Evolutionary conservation across 2,888 invertebrate species (phyloP), one percentile per base, ranked within the genome.

Genomic region (Azorinus chamasolen): DNA sequence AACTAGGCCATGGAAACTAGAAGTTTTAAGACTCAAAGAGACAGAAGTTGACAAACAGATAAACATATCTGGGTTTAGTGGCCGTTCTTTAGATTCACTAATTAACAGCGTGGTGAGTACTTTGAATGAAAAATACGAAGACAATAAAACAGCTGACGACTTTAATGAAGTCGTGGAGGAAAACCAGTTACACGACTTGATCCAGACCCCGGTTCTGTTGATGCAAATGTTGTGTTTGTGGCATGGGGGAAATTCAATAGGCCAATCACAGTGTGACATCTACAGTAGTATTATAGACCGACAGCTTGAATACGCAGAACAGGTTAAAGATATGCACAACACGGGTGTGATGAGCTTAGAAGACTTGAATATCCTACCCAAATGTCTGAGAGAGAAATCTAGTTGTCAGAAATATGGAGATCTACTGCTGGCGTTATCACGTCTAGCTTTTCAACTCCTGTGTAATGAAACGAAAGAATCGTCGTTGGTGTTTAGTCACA

Each of bases 181-280:
- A 22, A 24, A 24, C n/a, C n/a, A 48, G 5, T 25, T 41, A 27
- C 20, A 39, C 5, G 22, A 16, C 3, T 24, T 63, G 12, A 10
- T 24, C 5, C 5, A 24, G 6, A 25, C 53, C 16, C 63, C 63
- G n/a, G 39, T 63, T 10, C 16, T 63, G 8, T n/a, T 53, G n/a
- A 63, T 24, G n/a, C 63, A 63, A 14, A 24, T 63, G 12, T 24
- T 63, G 18, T 63, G 63, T 43, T 24, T 63, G 24, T 63, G 63
- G 63, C 41, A 37, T 37, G 63, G 25, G 12, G 63, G 27, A 3
- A 53, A n/a, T n/a, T 8, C n/a, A 1, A 20, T 37, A 3, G 50
- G 63, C 6, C 20, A 62, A 18, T 37, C 62, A 18, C 25, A 27
- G 16, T 27, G 25, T 22, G 50, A 27, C 6, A 50, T 62, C 12